Evolutionary conservation across 2,797 vertebrate genomes (phyloP).

Genomic region (Melanotaenia boesemani): DNA sequence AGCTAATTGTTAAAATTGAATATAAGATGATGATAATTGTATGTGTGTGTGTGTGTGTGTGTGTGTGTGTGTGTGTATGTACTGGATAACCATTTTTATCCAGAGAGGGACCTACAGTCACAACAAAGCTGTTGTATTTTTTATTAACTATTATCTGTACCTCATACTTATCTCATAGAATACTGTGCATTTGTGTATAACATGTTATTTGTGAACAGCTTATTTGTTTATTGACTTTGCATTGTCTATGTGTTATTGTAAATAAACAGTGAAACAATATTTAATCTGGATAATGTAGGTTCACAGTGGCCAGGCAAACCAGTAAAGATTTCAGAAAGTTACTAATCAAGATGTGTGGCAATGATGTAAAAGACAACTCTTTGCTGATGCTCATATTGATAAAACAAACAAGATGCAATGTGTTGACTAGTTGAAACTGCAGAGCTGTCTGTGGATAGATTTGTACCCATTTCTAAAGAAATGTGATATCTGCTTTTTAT

Average conservation of each 20-base stretch:
- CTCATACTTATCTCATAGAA: constrained; percentile 63
- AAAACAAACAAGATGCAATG: neutral
- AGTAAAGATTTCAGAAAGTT: neutral
- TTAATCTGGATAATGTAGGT: constrained; percentile 8
- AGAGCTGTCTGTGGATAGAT: neutral
- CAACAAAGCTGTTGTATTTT: constrained; percentile 39
- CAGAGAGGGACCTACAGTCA: constrained; percentile 41
- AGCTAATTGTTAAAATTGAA: constrained; percentile 29
- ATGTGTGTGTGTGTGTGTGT: neutral
- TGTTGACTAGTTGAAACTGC: neutral
- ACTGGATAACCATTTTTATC: constrained; percentile 30
- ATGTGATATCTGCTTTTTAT: neutral
- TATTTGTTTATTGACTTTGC: constrained; percentile 67
- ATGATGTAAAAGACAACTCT: neutral
- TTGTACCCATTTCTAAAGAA: neutral
- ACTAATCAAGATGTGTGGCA: neutral
- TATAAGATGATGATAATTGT: constrained; percentile 37
- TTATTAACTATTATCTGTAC: constrained; percentile 60
- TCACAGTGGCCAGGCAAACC: neutral
- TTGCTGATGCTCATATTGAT: neutral
- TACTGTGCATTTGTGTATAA: constrained; percentile 67
- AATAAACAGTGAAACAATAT: constrained; percentile 72
- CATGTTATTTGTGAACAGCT: constrained; percentile 61
- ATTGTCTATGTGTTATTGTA: constrained; percentile 70
- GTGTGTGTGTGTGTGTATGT: constrained; percentile 12